Evolutionary conservation across 2,797 vertebrate genomes (phyloP).

Genomic region (Falco berigora): DNA sequence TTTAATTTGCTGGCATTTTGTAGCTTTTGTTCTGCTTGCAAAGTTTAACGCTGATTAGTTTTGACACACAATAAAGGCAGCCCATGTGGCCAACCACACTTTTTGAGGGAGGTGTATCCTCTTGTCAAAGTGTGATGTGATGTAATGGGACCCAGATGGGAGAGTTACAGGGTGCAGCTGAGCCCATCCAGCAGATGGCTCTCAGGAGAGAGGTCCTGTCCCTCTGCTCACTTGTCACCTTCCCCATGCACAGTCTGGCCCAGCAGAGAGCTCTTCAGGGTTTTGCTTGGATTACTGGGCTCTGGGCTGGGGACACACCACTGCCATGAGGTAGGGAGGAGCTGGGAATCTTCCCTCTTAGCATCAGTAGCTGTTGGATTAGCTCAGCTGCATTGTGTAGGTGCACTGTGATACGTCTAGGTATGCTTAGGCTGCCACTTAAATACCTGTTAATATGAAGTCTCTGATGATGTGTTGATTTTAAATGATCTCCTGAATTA

Average conservation of each 20-base stretch:
- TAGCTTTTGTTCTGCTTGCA: conserved; percentile 1
- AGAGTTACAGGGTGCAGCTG: neutral
- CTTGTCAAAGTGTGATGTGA: neutral
- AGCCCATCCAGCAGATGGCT: neutral
- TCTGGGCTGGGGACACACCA: neutral
- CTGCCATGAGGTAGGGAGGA: neutral
- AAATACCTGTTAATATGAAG: neutral
- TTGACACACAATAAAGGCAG: neutral
- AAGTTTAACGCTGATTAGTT: neutral
- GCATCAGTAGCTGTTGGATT: neutral
- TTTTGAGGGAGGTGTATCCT: neutral
- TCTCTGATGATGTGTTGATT: neutral
- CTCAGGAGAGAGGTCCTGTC: neutral
- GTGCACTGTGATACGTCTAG: fast-evolving
- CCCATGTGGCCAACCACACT: neutral
- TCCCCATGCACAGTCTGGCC: neutral
- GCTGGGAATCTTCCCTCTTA: neutral
- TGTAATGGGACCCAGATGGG: neutral
- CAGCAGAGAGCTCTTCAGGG: neutral
- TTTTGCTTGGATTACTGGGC: neutral
- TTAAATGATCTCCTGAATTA: neutral
- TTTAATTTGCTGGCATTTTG: neutral
- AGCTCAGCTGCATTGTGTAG: neutral
- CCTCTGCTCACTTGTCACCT: neutral
- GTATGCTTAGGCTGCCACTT: neutral